Conservation (phyloP, 2,113 vertebrate species). For the Actinemys pallida region DNA sequence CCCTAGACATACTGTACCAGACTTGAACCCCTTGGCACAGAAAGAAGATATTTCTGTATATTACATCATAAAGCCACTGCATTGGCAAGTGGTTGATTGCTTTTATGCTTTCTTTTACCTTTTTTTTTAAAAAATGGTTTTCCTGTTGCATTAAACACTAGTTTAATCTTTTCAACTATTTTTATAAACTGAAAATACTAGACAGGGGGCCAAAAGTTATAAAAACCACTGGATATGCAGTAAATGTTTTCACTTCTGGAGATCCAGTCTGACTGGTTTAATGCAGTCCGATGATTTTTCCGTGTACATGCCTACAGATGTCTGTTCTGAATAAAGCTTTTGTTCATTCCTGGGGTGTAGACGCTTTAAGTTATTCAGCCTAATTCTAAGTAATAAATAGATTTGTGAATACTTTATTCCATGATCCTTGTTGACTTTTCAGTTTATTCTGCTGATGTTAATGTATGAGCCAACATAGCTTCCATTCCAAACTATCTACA, state of each 20-base stretch:
- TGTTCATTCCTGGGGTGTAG: background rate
- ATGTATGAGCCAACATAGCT: background rate
- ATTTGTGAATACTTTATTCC: background rate
- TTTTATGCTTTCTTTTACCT: background rate
- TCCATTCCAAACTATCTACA: background rate
- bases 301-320: background rate
- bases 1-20: background rate
- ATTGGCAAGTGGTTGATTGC: background rate
- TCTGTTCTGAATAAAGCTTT: conserved; percentile 53
- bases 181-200: conserved; percentile 17
- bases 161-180: background rate
- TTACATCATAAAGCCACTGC: background rate
- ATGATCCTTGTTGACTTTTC: background rate
- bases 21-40: background rate
- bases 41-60: background rate
- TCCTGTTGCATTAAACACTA: background rate
- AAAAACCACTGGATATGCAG: background rate
- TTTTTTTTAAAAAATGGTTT: background rate
- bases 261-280: background rate
- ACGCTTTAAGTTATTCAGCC: background rate
- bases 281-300: background rate
- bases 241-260: background rate
- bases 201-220: background rate
- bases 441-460: background rate
- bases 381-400: background rate